Evolutionary conservation across 2,888 invertebrate genomes (phyloP).

Genomic region (Hyposoter didymator): DNA sequence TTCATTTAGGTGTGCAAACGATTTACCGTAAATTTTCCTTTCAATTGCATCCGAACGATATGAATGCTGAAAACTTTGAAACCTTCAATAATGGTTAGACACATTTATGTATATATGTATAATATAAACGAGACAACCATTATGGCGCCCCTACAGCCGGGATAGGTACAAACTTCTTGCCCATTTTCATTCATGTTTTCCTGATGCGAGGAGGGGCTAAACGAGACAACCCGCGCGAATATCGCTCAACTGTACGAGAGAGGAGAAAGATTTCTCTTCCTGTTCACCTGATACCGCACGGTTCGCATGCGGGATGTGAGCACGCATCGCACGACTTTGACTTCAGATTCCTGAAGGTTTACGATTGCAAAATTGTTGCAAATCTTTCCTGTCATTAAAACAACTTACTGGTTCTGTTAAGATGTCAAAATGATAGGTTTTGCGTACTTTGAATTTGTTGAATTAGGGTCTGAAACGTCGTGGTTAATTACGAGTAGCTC

Average conservation of each 20-base stretch:
- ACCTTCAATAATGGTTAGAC: neutral
- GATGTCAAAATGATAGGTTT: neutral
- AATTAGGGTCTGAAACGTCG: neutral
- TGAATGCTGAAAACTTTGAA: conserved; percentile 33
- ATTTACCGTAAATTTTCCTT: neutral
- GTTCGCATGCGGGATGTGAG: conserved; percentile 83
- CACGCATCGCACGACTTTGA: conserved; percentile 75
- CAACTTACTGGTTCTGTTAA: neutral
- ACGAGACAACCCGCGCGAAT: conserved; percentile 84
- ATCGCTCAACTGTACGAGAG: conserved; percentile 78
- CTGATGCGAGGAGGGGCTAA: conserved; percentile 82
- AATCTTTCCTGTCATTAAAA: neutral
- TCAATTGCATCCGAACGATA: neutral
- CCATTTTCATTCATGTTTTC: conserved; percentile 69
- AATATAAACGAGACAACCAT: conserved; percentile 32
- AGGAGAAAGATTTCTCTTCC: conserved; percentile 75
- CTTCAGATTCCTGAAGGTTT: neutral
- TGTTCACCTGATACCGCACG: conserved; percentile 77
- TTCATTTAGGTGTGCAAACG: neutral
- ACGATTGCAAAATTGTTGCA: neutral
- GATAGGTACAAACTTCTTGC: neutral
- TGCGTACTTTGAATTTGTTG: neutral
- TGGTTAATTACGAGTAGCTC: neutral
- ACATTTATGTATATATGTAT: neutral
- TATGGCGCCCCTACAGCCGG: conserved; percentile 7